phyloP scores from a whole-genome alignment of 2,797 vertebrate species.

The Leptodactylus fallax region DNA sequence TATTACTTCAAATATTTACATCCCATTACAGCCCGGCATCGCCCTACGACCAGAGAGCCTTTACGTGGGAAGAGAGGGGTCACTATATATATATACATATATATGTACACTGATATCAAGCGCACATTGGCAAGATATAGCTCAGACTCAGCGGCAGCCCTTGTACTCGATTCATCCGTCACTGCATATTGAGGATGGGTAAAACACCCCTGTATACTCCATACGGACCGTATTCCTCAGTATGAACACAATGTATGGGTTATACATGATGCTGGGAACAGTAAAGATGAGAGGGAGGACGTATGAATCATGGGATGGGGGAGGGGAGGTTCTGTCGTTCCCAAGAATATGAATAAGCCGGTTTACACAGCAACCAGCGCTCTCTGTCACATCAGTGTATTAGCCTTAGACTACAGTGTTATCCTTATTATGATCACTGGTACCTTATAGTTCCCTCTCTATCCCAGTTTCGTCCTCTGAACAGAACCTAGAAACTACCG shows the following conservation, averaged over 20 bases:
- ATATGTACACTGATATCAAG: slow-evolving; percentile 38
- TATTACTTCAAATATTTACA: slow-evolving; percentile 60
- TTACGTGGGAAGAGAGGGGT: slow-evolving; percentile 37
- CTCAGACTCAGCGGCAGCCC: slow-evolving; percentile 24
- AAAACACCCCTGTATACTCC: not conserved
- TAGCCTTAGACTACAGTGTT: slow-evolving; percentile 33
- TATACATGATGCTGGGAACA: not conserved
- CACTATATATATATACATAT: slow-evolving; percentile 40
- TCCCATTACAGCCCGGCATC: slow-evolving; percentile 30
- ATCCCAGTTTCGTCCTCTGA: not conserved
- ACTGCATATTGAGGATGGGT: slow-evolving; percentile 2
- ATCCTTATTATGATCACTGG: not conserved
- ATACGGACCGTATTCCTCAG: not conserved
- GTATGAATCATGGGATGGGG: not conserved
- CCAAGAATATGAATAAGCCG: not conserved
- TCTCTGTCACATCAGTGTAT: slow-evolving; percentile 6
- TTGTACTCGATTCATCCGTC: slow-evolving; percentile 14
- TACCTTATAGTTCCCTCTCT: slow-evolving; percentile 28
- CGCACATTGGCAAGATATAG: slow-evolving; percentile 7
- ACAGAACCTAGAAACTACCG: slow-evolving; percentile 44
- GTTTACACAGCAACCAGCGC: not conserved
- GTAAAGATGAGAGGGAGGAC: not conserved
- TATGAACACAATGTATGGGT: slow-evolving; percentile 3
- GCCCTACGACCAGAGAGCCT: slow-evolving; percentile 25
- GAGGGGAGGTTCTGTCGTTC: not conserved